phyloP scores from a whole-genome alignment of 2,888 invertebrate species.

The Dolichopus griseipennis region DNA sequence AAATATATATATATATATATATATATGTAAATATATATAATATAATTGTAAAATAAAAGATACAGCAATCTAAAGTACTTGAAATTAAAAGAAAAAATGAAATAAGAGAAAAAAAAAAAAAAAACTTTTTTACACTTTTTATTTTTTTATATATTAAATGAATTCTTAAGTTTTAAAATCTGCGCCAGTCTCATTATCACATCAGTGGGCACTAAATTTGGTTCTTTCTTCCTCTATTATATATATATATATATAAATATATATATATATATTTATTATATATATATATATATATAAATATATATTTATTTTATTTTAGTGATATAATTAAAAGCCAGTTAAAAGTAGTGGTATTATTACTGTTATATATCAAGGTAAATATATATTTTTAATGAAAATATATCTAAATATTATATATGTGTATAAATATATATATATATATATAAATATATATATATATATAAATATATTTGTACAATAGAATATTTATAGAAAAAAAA shows the following conservation, averaged over 20 bases:
- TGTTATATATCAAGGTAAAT: neutral
- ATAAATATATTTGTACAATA: neutral
- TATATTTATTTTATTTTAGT: too few relatives aligned
- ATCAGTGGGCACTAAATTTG: neutral
- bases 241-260: neutral
- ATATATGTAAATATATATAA: too few relatives aligned
- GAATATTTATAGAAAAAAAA: too few relatives aligned
- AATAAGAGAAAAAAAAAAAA: neutral
- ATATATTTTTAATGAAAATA: neutral
- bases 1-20: too few relatives aligned
- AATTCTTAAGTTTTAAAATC: slow-evolving; percentile 1
- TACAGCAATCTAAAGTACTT: neutral
- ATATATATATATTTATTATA: neutral
- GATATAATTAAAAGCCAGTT: neutral
- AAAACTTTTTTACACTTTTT: too few relatives aligned
- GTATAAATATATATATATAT: neutral
- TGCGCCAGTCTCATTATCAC: slow-evolving; percentile 8
- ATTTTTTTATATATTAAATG: neutral
- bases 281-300: neutral
- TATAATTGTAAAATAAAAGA: neutral
- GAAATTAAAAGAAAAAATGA: neutral
- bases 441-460: neutral
- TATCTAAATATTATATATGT: neutral
- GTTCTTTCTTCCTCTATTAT: neutral
- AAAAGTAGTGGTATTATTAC: neutral